phyloP scores from a whole-genome alignment of 30 jellyfish, hydroid and myxozoan genomes.

The Hydractinia symbiolongicarpus region DNA sequence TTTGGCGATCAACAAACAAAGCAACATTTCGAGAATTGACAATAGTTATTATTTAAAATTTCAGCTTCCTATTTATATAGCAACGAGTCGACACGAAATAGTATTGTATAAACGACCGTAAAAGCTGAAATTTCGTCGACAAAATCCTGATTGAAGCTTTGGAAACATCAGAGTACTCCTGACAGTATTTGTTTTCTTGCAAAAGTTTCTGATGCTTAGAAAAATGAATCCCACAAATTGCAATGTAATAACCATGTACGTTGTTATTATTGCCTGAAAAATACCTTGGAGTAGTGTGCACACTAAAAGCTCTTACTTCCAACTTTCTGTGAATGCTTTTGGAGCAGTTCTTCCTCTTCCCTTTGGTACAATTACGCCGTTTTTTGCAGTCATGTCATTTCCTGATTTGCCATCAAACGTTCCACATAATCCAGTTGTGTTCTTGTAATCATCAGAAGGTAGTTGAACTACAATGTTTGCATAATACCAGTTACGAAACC shows the following conservation, averaged over 20 bases:
- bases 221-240: too few species aligned
- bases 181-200: too few species aligned
- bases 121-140: too few species aligned
- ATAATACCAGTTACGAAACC: conserved; percentile 60
- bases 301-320: conserved; percentile 51
- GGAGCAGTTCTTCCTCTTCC: conserved; percentile 47
- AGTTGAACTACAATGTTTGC: conserved; percentile 68
- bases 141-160: too few species aligned
- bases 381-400: conserved; percentile 51
- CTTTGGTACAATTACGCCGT: conserved; percentile 35
- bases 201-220: too few species aligned
- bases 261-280: too few species aligned
- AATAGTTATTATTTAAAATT: background rate
- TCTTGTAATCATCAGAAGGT: conserved; percentile 65
- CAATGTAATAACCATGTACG: too few species aligned
- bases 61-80: background rate
- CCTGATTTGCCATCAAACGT: conserved; percentile 46
- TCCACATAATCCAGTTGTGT: conserved; percentile 82
- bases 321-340: conserved; percentile 60
- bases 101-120: too few species aligned
- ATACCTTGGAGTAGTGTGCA: too few species aligned
- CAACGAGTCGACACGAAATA: too few species aligned
- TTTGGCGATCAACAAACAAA: conserved; percentile 24
- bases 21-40: background rate
- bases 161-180: too few species aligned